These are phyloP conservation scores for Semaprochilodus insignis DNA, from an alignment of 2,797 vertebrate genomes.

Conservation along the genomic window DNA sequence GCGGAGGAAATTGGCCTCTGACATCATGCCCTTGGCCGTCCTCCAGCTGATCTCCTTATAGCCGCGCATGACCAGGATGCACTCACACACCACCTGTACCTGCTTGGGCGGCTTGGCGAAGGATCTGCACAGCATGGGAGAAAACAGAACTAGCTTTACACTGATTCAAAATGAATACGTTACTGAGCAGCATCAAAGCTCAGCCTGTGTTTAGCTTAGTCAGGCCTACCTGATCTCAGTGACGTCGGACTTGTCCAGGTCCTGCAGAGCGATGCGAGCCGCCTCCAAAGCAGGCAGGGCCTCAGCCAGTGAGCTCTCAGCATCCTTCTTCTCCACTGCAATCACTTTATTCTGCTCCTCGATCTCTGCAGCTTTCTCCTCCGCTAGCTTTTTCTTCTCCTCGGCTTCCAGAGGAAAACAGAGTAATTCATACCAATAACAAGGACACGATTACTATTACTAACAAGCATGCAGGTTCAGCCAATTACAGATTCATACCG, in stretches of 20 bases:
- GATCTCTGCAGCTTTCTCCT: slow-evolving; percentile 93
- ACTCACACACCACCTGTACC: slow-evolving; percentile 94
- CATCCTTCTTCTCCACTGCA: slow-evolving; percentile 88
- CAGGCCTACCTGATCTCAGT: slow-evolving; percentile 90
- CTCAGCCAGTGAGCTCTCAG: slow-evolving; percentile 88
- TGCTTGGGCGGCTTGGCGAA: slow-evolving; percentile 95
- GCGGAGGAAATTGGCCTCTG: slow-evolving; percentile 91
- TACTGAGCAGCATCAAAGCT: not conserved
- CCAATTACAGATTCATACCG: too few relatives aligned
- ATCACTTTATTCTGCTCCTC: slow-evolving; percentile 93
- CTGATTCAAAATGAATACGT: too few relatives aligned
- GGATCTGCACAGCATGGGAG: slow-evolving; percentile 77
- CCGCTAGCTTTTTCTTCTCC: slow-evolving; percentile 90
- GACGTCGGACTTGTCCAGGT: slow-evolving; percentile 95
- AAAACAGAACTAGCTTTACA: too few relatives aligned
- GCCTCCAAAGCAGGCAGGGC: slow-evolving; percentile 91
- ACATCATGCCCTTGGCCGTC: slow-evolving; percentile 95
- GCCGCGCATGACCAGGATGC: slow-evolving; percentile 93
- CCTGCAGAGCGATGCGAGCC: slow-evolving; percentile 89
- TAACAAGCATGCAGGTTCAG: too few relatives aligned
- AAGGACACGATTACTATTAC: too few relatives aligned
- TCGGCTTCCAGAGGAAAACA: slow-evolving; percentile 79
- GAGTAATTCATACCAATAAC: not conserved
- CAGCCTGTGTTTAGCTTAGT: not conserved
- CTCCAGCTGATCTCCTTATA: slow-evolving; percentile 95